Conservation (phyloP, 2,888 invertebrate genomes). For the Panzeria rudis region DNA sequence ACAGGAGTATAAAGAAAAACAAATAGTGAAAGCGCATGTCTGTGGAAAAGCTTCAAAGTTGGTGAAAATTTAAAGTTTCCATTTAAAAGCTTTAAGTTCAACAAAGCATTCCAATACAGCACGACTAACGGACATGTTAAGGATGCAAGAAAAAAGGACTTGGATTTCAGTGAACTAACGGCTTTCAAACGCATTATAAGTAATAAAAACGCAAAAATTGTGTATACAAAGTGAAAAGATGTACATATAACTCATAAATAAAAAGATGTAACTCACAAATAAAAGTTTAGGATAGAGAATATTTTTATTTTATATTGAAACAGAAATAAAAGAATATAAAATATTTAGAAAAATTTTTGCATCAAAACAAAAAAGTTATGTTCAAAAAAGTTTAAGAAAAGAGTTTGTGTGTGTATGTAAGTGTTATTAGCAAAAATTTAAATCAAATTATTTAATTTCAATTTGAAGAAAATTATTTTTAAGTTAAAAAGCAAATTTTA, state of each 20-base stretch:
- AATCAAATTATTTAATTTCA: background rate
- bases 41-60: constrained; percentile 37
- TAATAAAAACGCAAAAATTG: constrained; percentile 13
- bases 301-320: constrained; percentile 2
- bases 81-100: constrained; percentile 9
- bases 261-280: constrained; percentile 4
- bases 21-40: constrained; percentile 1
- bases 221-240: background rate
- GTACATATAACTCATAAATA: background rate
- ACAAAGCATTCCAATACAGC: constrained; percentile 11
- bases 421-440: background rate
- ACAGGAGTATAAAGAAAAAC: background rate
- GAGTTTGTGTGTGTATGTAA: background rate
- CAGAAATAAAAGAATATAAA: background rate
- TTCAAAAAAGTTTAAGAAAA: background rate
- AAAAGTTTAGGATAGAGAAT: constrained; percentile 22
- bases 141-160: constrained; percentile 40
- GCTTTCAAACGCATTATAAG: constrained; percentile 37
- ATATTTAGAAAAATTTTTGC: background rate
- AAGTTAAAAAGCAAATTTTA: too few species aligned
- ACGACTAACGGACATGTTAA: constrained; percentile 37
- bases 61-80: constrained; percentile 7
- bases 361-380: background rate
- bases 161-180: constrained; percentile 60
- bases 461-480: background rate